Evolutionary conservation across 2,888 invertebrate genomes (phyloP), one percentile per base, ranked within the genome.

Genomic region (Pseudococcus longispinus): DNA sequence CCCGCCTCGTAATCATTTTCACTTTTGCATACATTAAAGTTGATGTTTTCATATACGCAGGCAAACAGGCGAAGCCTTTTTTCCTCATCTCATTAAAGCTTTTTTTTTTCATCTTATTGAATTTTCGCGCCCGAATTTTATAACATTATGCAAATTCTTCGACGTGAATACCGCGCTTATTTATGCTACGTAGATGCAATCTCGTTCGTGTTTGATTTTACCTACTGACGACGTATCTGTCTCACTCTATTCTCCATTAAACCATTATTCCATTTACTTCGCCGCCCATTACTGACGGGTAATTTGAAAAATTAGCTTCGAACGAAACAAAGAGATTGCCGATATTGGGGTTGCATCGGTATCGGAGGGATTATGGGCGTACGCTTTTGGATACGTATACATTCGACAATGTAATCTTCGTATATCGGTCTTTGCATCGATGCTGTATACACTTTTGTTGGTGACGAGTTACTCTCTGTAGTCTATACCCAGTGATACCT

Each of bases 291-390:
- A 29, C 6, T 32, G 29, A 29, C 42, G 26, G 11, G n/a, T 42
- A 80, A 80, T 80, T 37, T 80, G 60, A 42, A 46, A 46, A 85
- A 86, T 77, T 26, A 51, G 77, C 55, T 86, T 46, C 2, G 86
- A 20, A 60, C 60, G 80, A 77, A 32, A 86, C 86, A 51, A 77
- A 80, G 20, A 29, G 23, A 26, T 32, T 32, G 51, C 20, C 32
- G 29, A 77, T 86, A 65, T 84, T 32, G 42, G 84, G 32, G 86
- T 46, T 44, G 80, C 60, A 60, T 60, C 70, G 70, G 46, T 85
- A 85, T 85, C 42, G 86, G 42, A 11, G 74, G 80, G 77, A 86
- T 77, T 86, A 86, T 32, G 55, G 80, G 23, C 20, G 80, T 29
- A 42, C 85, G 44, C 23, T 51, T 9, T 37, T n/a, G 51, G n/a